Evolutionary conservation across 2,113 vertebrate genomes (phyloP), one percentile per base, ranked within the genome.

Genomic region (Triplophysa dalaica): DNA sequence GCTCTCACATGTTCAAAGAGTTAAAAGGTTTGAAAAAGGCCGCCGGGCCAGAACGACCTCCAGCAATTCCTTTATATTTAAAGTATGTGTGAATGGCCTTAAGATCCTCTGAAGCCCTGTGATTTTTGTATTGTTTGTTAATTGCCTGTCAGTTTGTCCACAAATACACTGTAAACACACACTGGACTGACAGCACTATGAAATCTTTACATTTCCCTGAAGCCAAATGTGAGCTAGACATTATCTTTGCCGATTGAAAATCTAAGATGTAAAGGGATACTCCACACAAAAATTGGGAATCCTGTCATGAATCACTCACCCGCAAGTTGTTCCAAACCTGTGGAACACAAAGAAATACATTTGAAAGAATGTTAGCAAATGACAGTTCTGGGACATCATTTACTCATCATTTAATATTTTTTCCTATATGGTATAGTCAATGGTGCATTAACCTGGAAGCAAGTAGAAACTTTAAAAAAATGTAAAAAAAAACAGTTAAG

Each of bases 21-120:
- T 52, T 24, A 43, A 80, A 77, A 81, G 72, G 77, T 87, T 85
- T 83, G 70, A 89, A 87, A 81, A 83, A 83, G 82, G 82, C 87
- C 80, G 85, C 78, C 80, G 78, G 78, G 80, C 80, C 78, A 61
- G 70, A 61, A 81, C 54, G 83, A 86, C 84, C 75, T 63, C 76
- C 63, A 80, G 86, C 84, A 69, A 83, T 88, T 61, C 68, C 85
- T 80, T 79, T 21, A 8, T 21, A 52, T 17, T 76, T 67, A 17
- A 16, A 52, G 50, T 81, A 70, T 56, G 11, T 66, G 69, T 82
- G 67, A 82, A 76, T 77, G 16, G 29, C 2, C 83, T 79, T 84
- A 80, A 69, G 81, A 52, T 7, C 19, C 70, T 80, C 84, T 81
- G 84, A 85, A 83, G 82, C 70, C 60, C 22, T 33, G 38, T n/a